These are phyloP conservation scores for Linhomoeus sp. DNA, from an alignment of 2,888 invertebrate genomes.

Conservation along the genomic window DNA sequence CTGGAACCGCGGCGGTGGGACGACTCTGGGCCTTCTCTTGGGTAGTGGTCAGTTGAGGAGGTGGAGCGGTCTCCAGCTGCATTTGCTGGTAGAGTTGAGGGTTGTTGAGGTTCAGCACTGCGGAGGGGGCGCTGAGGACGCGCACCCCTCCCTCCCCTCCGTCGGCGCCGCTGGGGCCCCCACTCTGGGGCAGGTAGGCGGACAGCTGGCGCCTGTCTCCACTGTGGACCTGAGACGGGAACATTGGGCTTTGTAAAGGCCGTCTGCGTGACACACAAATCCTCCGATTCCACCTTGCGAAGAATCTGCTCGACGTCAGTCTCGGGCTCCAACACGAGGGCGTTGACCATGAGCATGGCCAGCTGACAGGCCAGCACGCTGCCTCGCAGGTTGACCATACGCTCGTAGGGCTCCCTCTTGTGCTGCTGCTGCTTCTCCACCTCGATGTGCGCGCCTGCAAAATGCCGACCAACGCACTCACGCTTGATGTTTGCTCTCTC, in stretches of 20 bases:
- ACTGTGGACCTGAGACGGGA: no score
- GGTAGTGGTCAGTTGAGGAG: not conserved
- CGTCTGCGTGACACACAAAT: no score
- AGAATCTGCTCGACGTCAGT: constrained; percentile 19
- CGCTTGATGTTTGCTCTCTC: no score
- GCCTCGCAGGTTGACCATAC: constrained; percentile 72
- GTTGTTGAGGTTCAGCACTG: no score
- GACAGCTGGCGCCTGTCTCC: not conserved
- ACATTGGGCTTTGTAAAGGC: no score
- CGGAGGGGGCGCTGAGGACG: not conserved
- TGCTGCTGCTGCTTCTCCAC: constrained; percentile 65
- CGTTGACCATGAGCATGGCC: constrained; percentile 68
- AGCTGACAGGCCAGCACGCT: constrained; percentile 37
- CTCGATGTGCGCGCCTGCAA: constrained; percentile 29
- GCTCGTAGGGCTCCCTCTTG: constrained; percentile 64
- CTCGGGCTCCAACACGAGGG: constrained; percentile 83
- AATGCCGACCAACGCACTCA: no score
- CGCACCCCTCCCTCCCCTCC: not conserved
- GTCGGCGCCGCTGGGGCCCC: not conserved
- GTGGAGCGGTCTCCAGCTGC: not conserved
- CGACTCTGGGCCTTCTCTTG: not conserved
- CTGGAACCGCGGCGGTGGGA: not conserved
- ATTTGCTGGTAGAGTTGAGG: no score
- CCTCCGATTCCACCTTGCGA: constrained; percentile 10
- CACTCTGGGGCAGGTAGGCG: not conserved